phyloP scores from a whole-genome alignment of 2,113 vertebrate genomes.

The Pycnonotus jocosus region DNA sequence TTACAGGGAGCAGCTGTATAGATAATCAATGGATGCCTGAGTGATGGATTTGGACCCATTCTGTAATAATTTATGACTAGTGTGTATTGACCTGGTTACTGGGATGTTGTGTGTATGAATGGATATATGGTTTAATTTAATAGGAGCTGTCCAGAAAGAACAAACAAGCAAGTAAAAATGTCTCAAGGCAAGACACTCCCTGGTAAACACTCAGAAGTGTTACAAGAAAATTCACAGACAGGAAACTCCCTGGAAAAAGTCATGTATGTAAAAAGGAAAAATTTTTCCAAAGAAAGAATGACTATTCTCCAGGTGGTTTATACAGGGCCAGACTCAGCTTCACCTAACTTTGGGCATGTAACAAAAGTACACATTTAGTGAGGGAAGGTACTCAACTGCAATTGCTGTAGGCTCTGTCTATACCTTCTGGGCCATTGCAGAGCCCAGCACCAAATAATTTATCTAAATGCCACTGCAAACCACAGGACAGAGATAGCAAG shows the following conservation, averaged over 20 bases:
- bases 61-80: slow-evolving; percentile 46
- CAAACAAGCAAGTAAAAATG: slow-evolving; percentile 15
- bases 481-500: not conserved
- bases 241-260: not conserved
- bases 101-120: slow-evolving; percentile 19
- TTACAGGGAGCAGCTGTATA: not conserved
- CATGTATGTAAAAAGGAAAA: not conserved
- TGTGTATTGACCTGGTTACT: slow-evolving; percentile 22
- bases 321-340: not conserved
- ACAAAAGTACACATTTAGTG: not conserved
- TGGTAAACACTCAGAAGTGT: not conserved
- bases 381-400: not conserved
- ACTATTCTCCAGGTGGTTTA: not conserved
- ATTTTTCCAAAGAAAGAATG: not conserved
- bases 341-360: not conserved
- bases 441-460: not conserved
- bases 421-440: not conserved
- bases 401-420: not conserved
- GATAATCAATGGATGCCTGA: slow-evolving; percentile 43
- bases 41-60: slow-evolving; percentile 33
- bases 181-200: not conserved
- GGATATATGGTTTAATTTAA: slow-evolving; percentile 32
- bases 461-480: not conserved
- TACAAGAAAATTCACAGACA: not conserved
- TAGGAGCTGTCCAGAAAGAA: slow-evolving; percentile 7